Evolutionary conservation across 2,797 vertebrate species (phyloP).

Genomic region (Momotus momota): DNA sequence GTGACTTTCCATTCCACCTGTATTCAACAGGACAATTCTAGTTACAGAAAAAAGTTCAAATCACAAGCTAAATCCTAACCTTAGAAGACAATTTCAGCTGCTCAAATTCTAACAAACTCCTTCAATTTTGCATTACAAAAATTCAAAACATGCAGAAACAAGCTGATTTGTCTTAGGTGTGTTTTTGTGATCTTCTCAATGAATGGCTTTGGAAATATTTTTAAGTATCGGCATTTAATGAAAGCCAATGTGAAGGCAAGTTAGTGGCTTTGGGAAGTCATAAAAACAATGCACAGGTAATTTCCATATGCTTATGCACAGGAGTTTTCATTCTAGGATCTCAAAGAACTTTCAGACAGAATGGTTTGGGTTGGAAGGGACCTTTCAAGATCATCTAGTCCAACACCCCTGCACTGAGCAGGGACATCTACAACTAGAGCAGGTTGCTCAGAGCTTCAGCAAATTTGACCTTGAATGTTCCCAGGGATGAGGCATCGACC

Average conservation of each 20-base stretch:
- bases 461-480: neutral
- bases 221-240: neutral
- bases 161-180: neutral
- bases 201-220: neutral
- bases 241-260: neutral
- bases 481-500: neutral
- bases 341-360: neutral
- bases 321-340: neutral
- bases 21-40: neutral
- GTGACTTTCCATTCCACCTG: neutral
- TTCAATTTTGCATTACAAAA: neutral
- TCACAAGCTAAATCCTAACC: neutral
- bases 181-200: neutral
- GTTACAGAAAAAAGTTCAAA: neutral
- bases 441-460: neutral
- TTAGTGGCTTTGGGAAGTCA: neutral
- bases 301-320: accelerated
- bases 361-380: neutral
- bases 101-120: neutral
- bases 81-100: neutral
- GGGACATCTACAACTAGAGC: neutral
- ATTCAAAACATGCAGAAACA: neutral
- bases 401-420: neutral
- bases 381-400: neutral
- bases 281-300: accelerated